Conservation (phyloP, 92 coral and sea anemone genomes). For the Epizoanthus ramosus region DNA sequence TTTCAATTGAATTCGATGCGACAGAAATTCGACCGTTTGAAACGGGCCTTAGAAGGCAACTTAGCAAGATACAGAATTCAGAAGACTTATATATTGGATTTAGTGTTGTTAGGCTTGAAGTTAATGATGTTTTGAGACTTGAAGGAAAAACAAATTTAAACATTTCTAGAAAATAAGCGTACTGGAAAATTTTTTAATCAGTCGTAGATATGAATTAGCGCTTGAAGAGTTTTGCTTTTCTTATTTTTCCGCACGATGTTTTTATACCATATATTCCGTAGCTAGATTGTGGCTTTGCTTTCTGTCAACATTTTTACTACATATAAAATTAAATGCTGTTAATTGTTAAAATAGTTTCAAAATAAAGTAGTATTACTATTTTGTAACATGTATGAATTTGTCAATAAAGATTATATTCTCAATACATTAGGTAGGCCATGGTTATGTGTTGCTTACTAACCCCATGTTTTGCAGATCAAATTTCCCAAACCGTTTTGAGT, state of each 20-base stretch:
- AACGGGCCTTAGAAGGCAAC: not conserved
- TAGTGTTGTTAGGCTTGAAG: not conserved
- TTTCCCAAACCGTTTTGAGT: no score
- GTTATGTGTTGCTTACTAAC: not conserved
- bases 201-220: not conserved
- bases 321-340: not conserved
- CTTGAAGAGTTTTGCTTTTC: not conserved
- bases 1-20: no score
- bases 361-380: not conserved
- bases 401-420: constrained; percentile 43
- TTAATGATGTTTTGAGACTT: not conserved
- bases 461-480: no score
- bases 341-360: not conserved
- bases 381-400: constrained; percentile 20
- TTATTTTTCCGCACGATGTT: not conserved
- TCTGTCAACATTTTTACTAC: not conserved
- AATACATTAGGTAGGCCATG: not conserved
- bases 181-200: not conserved
- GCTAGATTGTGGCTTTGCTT: not conserved
- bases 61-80: not conserved
- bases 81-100: not conserved
- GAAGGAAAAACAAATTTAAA: not conserved
- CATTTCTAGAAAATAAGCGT: not conserved
- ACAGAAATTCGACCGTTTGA: no score
- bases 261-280: not conserved